Conservation (phyloP, 1,140 invertebrate genomes). For the Drosophila kikkawai region DNA sequence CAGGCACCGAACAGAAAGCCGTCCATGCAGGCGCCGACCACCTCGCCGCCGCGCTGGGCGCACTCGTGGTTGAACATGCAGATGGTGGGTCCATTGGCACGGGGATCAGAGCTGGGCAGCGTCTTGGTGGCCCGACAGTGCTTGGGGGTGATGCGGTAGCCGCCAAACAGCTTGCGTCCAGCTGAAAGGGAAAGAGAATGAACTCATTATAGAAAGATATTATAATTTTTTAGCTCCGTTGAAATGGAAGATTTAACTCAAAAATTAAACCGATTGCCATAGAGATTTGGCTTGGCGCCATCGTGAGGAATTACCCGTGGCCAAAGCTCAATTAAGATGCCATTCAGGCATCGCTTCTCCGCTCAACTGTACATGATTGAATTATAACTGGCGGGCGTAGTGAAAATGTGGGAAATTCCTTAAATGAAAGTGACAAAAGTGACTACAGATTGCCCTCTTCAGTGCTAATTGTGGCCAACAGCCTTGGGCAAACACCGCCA, state of each 20-base stretch:
- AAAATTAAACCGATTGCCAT: conserved; percentile 7
- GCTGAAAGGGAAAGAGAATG: conserved; percentile 84
- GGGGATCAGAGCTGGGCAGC: conserved; percentile 86
- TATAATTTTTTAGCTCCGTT: background rate
- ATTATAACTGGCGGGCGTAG: conserved; percentile 41
- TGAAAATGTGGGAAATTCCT: conserved; percentile 74
- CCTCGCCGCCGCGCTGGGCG: conserved; percentile 90
- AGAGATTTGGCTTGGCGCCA: background rate
- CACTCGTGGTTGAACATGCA: conserved; percentile 98
- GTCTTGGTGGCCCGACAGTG: conserved; percentile 88
- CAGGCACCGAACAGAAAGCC: conserved; percentile 95
- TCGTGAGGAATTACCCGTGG: background rate
- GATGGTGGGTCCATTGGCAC: conserved; percentile 89
- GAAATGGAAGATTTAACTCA: background rate
- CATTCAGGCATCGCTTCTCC: conserved; percentile 29
- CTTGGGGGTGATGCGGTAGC: conserved; percentile 93
- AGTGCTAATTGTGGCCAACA: conserved; percentile 63
- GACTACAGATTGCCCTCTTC: conserved; percentile 32
- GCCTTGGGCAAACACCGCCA: conserved; percentile 21
- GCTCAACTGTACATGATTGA: conserved; percentile 70
- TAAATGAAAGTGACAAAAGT: conserved; percentile 76
- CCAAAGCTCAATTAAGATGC: conserved; percentile 39
- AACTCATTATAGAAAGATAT: background rate
- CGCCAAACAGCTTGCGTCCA: conserved; percentile 92
- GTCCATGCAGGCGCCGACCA: conserved; percentile 95